Base-by-base conservation (phyloP, 2,888 invertebrate species). In the Meiosimyza platycephala region DNA sequence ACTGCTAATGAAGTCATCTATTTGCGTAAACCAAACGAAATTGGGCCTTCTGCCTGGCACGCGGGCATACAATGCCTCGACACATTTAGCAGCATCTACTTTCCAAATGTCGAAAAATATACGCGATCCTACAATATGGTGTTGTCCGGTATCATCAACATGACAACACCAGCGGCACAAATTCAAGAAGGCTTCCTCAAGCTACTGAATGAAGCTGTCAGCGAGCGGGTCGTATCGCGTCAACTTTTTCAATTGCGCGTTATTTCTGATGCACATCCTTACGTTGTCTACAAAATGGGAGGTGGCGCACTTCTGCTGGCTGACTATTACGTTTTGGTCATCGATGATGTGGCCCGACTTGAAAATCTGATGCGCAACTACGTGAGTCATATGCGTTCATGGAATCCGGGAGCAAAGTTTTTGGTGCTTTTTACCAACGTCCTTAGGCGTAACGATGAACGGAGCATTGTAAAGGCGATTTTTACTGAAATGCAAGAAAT, bases 341-440 rank as follows among this genome's bases (percentile, higher is more conserved):
- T 83, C 13, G 87, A 87, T 67, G 78, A 79, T 2, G 66, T 84
- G 57, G 64, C 74, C 1, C 78, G 81, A 0, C 54, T 86, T 12
- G 73, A 73, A 0, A 72, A 50, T 0, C 75, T 86, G 0, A 77
- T 86, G 78, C 64, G 52, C 0, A 64, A 75, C 0, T 80, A 78
- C 72, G 76, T 86, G 3, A 83, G 79, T 48, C 76, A 72, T 13
- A 80, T 82, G 77, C 74, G 81, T 7, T 83, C 84, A 0, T 87
- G 87, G 86, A 87, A 87, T 78, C 87, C 87, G 0, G 85, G 84
- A 0, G 87, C 83, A 0, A 81, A 80, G 28, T 87, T 87, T 72
- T 69, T 88, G 5, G 78, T 88, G 16, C 80, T 88, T 40, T 87
- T 79, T 67, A 84, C 86, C 62, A 83, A 86, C 74, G 77, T 78